Evolutionary conservation across 1,140 invertebrate genomes (phyloP).

Genomic region (Drosophila serrata): DNA sequence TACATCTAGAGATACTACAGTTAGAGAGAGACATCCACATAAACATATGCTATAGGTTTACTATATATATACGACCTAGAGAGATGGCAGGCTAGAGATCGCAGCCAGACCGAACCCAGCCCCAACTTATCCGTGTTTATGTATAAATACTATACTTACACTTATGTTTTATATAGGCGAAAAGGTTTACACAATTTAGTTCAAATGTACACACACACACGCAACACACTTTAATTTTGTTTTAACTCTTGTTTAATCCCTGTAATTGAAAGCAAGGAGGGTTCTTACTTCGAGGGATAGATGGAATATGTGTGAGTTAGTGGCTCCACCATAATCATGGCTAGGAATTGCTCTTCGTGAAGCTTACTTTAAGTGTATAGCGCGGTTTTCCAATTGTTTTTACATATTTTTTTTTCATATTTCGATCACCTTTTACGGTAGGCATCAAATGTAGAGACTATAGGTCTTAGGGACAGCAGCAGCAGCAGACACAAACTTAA

Average conservation of each 20-base stretch:
- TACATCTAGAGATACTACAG: slow-evolving; percentile 70
- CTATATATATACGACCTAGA: slow-evolving; percentile 44
- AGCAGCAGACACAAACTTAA: slow-evolving; percentile 42
- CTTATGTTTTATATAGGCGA: slow-evolving; percentile 77
- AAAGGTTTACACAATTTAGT: slow-evolving; percentile 82
- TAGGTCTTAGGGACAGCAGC: slow-evolving; percentile 45
- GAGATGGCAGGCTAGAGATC: slow-evolving; percentile 24
- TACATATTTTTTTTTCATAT: slow-evolving; percentile 21
- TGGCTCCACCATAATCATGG: slow-evolving; percentile 8
- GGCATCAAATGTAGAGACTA: slow-evolving; percentile 28
- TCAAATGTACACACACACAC: slow-evolving; percentile 71
- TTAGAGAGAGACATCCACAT: slow-evolving; percentile 65
- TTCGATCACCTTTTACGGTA: slow-evolving; percentile 27
- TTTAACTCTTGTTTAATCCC: slow-evolving; percentile 49
- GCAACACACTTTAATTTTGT: slow-evolving; percentile 48
- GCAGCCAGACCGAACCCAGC: slow-evolving; percentile 8
- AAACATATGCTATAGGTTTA: slow-evolving; percentile 71
- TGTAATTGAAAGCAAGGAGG: slow-evolving; percentile 1
- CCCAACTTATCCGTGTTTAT: slow-evolving; percentile 53
- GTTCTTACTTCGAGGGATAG: slow-evolving; percentile 21
- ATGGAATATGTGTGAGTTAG: background rate
- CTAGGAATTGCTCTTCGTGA: slow-evolving; percentile 8
- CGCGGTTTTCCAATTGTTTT: slow-evolving; percentile 29
- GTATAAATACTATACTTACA: slow-evolving; percentile 79
- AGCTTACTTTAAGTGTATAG: slow-evolving; percentile 13